Evolutionary conservation across 2,797 vertebrate genomes (phyloP).

Genomic region (Esox masquinongy): DNA sequence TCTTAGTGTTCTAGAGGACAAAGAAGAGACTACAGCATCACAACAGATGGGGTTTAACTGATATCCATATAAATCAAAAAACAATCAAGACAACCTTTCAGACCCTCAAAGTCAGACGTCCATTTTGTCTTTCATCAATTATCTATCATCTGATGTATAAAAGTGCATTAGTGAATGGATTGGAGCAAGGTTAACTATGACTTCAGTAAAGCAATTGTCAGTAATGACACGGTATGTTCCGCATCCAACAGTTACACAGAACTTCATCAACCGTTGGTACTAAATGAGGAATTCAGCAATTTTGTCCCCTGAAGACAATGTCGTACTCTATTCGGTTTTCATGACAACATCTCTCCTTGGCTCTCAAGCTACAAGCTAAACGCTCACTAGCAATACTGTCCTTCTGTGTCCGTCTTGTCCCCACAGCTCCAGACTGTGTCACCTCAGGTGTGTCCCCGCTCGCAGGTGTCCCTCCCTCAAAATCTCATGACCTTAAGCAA

Average conservation of each 20-base stretch:
- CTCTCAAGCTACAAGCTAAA: neutral
- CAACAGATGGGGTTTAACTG: conserved; percentile 19
- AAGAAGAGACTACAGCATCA: conserved; percentile 6
- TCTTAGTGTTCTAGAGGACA: conserved; percentile 10
- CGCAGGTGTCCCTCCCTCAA: conserved; percentile 9
- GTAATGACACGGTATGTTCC: neutral
- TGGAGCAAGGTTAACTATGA: neutral
- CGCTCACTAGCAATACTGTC: neutral
- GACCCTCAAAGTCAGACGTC: conserved; percentile 17
- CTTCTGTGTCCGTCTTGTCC: neutral
- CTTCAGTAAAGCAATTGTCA: neutral
- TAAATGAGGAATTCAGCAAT: neutral
- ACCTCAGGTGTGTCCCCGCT: too few relatives aligned
- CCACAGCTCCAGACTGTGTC: too few relatives aligned
- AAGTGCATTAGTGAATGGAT: neutral
- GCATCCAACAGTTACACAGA: neutral
- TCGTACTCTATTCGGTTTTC: neutral
- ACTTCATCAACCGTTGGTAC: conserved; percentile 2
- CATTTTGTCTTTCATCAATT: conserved; percentile 14
- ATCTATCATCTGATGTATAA: neutral
- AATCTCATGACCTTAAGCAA: conserved; percentile 43
- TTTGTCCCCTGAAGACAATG: neutral
- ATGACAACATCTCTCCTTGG: neutral
- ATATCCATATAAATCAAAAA: conserved; percentile 20
- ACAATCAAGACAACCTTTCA: conserved; percentile 23